phyloP scores from a whole-genome alignment of 2,113 vertebrate species.

The Paraplagusia blochii region DNA sequence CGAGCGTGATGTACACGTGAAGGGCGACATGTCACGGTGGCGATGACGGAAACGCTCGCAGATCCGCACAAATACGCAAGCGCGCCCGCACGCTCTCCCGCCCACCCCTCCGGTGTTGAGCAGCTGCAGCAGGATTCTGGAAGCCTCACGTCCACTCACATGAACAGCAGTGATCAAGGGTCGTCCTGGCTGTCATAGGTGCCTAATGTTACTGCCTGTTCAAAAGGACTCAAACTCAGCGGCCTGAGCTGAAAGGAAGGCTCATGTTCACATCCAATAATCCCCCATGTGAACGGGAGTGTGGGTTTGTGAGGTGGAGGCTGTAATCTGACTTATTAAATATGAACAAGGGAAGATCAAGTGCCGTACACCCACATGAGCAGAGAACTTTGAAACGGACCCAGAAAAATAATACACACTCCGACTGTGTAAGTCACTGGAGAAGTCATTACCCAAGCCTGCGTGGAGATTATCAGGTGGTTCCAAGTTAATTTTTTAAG shows the following conservation, averaged over 20 bases:
- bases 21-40: conserved; percentile 41
- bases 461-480: conserved; percentile 3
- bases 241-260: conserved; percentile 70
- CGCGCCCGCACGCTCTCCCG: conserved; percentile 8
- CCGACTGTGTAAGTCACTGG: conserved; percentile 8
- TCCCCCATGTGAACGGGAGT: conserved; percentile 38
- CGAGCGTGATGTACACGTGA: conserved; percentile 34
- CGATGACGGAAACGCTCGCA: conserved; percentile 7
- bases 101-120: conserved; percentile 29
- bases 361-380: conserved; percentile 53
- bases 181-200: conserved; percentile 67
- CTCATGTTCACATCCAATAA: conserved; percentile 67
- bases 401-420: conserved; percentile 30
- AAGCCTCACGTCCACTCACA: conserved; percentile 69
- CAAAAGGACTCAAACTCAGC: conserved; percentile 71
- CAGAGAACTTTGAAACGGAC: conserved; percentile 54
- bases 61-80: conserved; percentile 16
- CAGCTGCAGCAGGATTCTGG: conserved; percentile 47
- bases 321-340: conserved; percentile 69
- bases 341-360: conserved; percentile 71
- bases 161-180: conserved; percentile 76
- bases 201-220: conserved; percentile 67
- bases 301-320: conserved; percentile 58
- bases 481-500: neutral
- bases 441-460: conserved; percentile 8